Base-by-base conservation (phyloP, 2,888 invertebrate genomes). In the Meganola albula region DNA sequence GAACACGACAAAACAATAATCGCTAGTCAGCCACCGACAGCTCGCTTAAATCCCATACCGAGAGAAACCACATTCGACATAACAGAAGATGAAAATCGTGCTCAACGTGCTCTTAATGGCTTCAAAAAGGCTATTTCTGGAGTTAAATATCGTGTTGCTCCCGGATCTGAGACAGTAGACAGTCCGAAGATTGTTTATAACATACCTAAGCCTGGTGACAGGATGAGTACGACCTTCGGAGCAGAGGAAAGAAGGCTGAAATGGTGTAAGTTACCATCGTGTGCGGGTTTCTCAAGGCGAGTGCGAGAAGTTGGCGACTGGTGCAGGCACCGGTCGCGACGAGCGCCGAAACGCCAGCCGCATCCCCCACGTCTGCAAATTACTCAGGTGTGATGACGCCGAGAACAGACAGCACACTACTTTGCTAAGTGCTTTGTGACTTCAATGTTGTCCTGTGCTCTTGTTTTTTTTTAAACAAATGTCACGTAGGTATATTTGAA, bases 181-280 rank as follows among this genome's bases (percentile, higher is more conserved):
- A 85, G 84, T 43, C 85, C 85, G 1, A 84, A 82, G 46, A 84
- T 84, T 34, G 78, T 80, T 23, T 85, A 80, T 47, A 73, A 83
- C 24, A 67, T 74, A 36, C 62, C 79, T 3, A 84, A 79, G 40
- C 84, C 84, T 1, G 85, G 84, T 1, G 75, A 84, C 33, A 68
- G 84, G 28, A 85, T 85, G 84, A 63, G 70, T 23, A 70, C 74
- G 4, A 82, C 79, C 12, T 85, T 85, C 28, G 84, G 85, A 23
- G 77, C 68, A 14, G 61, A 67, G n/a, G 71, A 74, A 12, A 62
- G 60, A 30, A 76, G 79, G 72, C 74, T 66, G 42, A 62, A 59
- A 30, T 76, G 79, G 72, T 74, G 67, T 42, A 68, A 63, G 44
- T 34, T 79, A 33, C 82, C 82, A 2, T 69, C 80, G 21, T 54